Conservation (phyloP, 2,113 vertebrate genomes). For the Anhinga rufa region DNA sequence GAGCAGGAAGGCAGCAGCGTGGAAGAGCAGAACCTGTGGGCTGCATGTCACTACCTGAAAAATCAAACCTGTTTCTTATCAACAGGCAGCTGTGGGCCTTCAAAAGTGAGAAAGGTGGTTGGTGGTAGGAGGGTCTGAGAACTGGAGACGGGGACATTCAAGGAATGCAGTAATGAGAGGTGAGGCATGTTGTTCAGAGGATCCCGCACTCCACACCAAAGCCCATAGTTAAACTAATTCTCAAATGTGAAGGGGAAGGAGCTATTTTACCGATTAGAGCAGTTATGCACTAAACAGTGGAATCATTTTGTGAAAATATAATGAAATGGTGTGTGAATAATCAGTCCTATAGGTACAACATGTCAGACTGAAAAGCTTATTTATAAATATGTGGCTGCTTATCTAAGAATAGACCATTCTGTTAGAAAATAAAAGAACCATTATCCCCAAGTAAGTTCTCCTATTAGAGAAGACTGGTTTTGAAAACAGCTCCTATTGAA, state of each 20-base stretch:
- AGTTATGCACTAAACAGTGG: neutral
- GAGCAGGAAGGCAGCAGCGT: accelerated
- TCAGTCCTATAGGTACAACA: neutral
- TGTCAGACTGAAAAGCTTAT: neutral
- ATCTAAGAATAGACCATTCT: neutral
- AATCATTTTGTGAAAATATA: neutral
- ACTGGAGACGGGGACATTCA: neutral
- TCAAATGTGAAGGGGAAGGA: neutral
- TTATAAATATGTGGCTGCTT: neutral
- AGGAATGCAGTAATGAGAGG: neutral
- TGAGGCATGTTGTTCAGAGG: neutral
- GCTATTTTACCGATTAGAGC: neutral
- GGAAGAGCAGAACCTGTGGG: neutral
- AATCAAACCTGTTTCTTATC: neutral
- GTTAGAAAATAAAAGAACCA: neutral
- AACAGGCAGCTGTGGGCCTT: neutral
- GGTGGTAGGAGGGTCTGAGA: neutral
- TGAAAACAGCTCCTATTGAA: neutral
- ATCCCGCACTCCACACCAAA: neutral
- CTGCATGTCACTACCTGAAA: neutral
- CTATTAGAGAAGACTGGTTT: neutral
- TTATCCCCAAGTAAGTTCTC: neutral
- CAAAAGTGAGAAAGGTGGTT: neutral
- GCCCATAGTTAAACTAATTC: neutral
- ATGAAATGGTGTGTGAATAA: neutral